These are phyloP conservation scores for Elymnias hypermnestra DNA, from an alignment of 1,140 invertebrate genomes.

Conservation along the genomic window DNA sequence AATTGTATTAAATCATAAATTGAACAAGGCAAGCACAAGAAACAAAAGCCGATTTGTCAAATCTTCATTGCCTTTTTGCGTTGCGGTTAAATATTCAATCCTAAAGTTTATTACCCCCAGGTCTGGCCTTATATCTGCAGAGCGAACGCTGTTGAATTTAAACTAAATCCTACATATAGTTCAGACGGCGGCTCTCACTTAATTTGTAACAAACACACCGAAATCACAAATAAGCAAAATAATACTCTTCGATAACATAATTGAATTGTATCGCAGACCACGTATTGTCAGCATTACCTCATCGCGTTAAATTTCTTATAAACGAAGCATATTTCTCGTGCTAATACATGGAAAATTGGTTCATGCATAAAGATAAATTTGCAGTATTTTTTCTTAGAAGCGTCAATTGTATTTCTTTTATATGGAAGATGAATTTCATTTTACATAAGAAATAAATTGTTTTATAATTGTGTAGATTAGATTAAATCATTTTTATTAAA, in stretches of 20 bases:
- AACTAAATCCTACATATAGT: slow-evolving; percentile 34
- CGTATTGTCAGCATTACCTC: slow-evolving; percentile 10
- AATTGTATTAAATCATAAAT: too few relatives aligned
- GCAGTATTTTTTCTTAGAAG: slow-evolving; percentile 3
- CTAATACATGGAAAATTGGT: slow-evolving; percentile 13
- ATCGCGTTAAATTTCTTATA: slow-evolving; percentile 12
- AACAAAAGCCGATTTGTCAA: too few relatives aligned
- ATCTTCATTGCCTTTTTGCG: too few relatives aligned
- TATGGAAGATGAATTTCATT: not conserved
- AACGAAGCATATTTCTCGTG: slow-evolving; percentile 5
- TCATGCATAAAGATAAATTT: slow-evolving; percentile 15
- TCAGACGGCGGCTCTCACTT: slow-evolving; percentile 21
- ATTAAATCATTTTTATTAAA: too few relatives aligned
- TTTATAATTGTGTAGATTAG: too few relatives aligned
- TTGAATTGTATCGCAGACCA: slow-evolving; percentile 8
- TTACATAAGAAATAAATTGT: not conserved
- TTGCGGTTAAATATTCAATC: slow-evolving; percentile 10
- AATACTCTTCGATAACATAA: slow-evolving; percentile 11
- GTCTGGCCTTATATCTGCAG: slow-evolving; percentile 11
- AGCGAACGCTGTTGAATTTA: slow-evolving; percentile 22
- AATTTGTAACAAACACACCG: slow-evolving; percentile 18
- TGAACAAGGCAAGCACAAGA: too few relatives aligned
- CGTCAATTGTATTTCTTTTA: slow-evolving; percentile 4
- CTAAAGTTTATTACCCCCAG: slow-evolving; percentile 9
- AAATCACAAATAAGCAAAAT: slow-evolving; percentile 26